Evolutionary conservation across 2,888 invertebrate genomes (phyloP), one percentile per base, ranked within the genome.

Genomic region (Torymus aiolomorphi): DNA sequence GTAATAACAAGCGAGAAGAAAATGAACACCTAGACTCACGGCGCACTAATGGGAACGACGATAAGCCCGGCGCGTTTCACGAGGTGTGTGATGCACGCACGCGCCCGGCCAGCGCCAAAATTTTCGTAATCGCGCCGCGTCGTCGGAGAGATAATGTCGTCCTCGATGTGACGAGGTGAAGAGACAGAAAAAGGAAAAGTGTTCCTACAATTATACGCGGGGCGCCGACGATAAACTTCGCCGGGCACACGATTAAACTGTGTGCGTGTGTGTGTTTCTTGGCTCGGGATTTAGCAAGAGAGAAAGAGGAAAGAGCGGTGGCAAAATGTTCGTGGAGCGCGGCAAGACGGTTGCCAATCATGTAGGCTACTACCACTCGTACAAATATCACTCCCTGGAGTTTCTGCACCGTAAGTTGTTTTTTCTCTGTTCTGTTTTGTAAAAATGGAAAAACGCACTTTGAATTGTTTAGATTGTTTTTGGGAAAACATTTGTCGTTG

Each of bases 371-470:
- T 85, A 85, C 67, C 85, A 84, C 62, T 82, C 84, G 14, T 84
- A 85, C 80, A 84, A 84, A 73, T 85, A 85, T 65, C 84, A 85
- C 11, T 84, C 84, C 4, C 76, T 85, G 73, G 84, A 85, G 24
- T 78, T 83, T 51, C 61, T 85, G 24, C 83, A 85, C 49, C 83
- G 85, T 85, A 83, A 80, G 85, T 84, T 49, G 8, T 20, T 12
- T 57, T 61, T 52, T 65, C 14, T n/a, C 24, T 11, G n/a, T 12
- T 14, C 5, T 31, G 24, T 52, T 51, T 51, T n/a, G 12, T 61
- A n/a, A 11, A 69, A 56, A 1, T 69, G 11, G 31, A 31, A 31
- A 31, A 31, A 5, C 3, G n/a, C n/a, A n/a, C n/a, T n/a, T n/a
- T n/a, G 31, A 31, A 4, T 51, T 11, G 12, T 16, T 49, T 18